Base-by-base conservation (phyloP, 1,140 invertebrate genomes). In the Cryptotermes secundus region DNA sequence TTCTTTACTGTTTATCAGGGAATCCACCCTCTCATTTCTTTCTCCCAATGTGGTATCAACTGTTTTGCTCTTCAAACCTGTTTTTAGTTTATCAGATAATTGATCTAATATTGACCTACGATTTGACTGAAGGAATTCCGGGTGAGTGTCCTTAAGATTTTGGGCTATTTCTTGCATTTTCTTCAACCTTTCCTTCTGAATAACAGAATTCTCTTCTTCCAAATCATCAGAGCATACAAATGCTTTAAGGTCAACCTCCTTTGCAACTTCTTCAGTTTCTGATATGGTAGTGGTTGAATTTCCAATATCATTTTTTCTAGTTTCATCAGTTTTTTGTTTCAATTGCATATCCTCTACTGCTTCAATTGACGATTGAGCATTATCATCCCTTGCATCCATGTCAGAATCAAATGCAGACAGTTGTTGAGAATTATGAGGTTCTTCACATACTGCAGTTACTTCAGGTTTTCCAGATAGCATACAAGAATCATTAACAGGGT, bases 81-180 rank as follows among this genome's bases (percentile, higher is more conserved):
- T 36, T 24, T 81, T 81, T 19, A 81, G 42, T 35, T 81, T 81
- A 34, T 81, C 42, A 38, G 80, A 81, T 35, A 81, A 38, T 6
- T 38, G 24, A 34, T 81, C 80, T n/a, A 45, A 38, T 81, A 81
- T 34, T n/a, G 80, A 81, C 14, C 34, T 81, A 38, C 42, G 35
- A 19, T 81, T 34, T 26, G 80, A 45, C 6, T 81, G 35, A 38
- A 81, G 42, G 16, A 81, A 36, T 9, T 81, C 4, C 1, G 80
- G 34, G 35, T 81, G 35, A 81, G 7, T 81, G 34, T n/a, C 42
- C 42, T 81, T 81, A 22, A 81, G 34, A 31, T 81, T 35, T 81
- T 81, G n/a, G 7, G 80, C 80, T 38, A 81, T 81, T 81, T 81
- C n/a, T 19, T 81, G 9, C 80, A 81, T 81, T 81, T 38, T 45